These are phyloP conservation scores for Archegozetes longisetosus DNA, from an alignment of 1,140 invertebrate species.

Conservation along the genomic window DNA sequence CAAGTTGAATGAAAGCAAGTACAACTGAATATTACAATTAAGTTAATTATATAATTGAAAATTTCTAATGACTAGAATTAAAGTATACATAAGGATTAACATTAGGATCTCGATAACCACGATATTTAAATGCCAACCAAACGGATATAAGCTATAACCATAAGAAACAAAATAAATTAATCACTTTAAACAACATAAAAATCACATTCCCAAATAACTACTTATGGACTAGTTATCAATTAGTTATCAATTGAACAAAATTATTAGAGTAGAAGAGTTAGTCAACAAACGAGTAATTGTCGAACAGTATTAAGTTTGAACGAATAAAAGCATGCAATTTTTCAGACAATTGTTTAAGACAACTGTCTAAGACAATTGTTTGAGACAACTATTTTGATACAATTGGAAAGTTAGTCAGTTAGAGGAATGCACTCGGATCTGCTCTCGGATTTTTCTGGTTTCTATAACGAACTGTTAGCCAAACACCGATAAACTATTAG, in stretches of 20 bases:
- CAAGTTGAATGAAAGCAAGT: too few relatives aligned
- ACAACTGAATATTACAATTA: too few relatives aligned
- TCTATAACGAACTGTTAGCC: slow-evolving; percentile 87
- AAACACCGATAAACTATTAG: slow-evolving; percentile 86
- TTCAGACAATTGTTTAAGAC: too few relatives aligned
- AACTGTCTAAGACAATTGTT: background rate
- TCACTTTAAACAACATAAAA: background rate
- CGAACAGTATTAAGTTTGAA: too few relatives aligned
- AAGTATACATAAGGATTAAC: slow-evolving; percentile 17
- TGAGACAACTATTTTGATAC: background rate
- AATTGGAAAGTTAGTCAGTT: slow-evolving; percentile 25
- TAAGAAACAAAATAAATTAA: slow-evolving; percentile 10
- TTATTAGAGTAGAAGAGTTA: background rate
- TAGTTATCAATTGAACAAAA: background rate
- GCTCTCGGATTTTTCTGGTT: slow-evolving; percentile 91
- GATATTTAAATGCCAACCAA: slow-evolving; percentile 23
- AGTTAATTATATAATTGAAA: too few relatives aligned
- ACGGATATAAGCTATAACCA: slow-evolving; percentile 24
- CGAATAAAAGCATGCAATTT: too few relatives aligned
- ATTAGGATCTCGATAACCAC: slow-evolving; percentile 18
- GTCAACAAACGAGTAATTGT: background rate
- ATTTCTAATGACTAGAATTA: too few relatives aligned
- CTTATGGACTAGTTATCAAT: too few relatives aligned
- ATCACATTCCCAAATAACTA: too few relatives aligned
- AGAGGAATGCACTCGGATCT: slow-evolving; percentile 91